Evolutionary conservation across 1,140 invertebrate species (phyloP).

Genomic region (Chlorops oryzae): DNA sequence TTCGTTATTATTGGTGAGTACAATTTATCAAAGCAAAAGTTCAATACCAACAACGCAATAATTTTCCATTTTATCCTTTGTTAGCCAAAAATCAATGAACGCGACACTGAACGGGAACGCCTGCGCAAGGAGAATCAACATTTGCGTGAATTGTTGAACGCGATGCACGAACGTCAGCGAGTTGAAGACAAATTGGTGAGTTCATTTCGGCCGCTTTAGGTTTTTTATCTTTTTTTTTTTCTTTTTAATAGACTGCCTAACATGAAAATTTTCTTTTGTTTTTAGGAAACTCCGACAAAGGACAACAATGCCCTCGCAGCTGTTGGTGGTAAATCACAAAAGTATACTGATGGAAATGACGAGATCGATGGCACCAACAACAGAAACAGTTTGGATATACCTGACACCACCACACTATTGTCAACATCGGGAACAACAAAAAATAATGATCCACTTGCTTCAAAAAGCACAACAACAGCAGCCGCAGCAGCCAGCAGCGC

Average conservation of each 20-base stretch:
- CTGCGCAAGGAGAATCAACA: slow-evolving; percentile 65
- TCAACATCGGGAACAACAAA: slow-evolving; percentile 15
- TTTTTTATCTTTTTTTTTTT: neutral
- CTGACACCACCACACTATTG: slow-evolving; percentile 32
- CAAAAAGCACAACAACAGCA: neutral
- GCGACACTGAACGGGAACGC: slow-evolving; percentile 69
- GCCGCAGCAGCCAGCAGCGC: neutral
- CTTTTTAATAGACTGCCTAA: no score
- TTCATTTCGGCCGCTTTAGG: no score
- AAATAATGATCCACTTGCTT: neutral
- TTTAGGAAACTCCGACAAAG: slow-evolving; percentile 37
- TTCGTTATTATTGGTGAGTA: slow-evolving; percentile 54
- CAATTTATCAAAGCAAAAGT: neutral
- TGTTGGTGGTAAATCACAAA: no score
- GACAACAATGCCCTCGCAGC: no score
- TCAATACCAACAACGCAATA: neutral
- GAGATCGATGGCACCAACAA: slow-evolving; percentile 37
- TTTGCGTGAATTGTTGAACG: slow-evolving; percentile 66
- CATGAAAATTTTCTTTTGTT: no score
- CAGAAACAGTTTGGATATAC: no score
- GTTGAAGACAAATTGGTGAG: slow-evolving; percentile 42
- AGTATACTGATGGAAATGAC: slow-evolving; percentile 37
- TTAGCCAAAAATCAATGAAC: slow-evolving; percentile 65
- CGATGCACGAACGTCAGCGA: slow-evolving; percentile 52
- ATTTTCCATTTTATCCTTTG: slow-evolving; percentile 14